These are phyloP conservation scores for Nephrotoma guestfalica DNA, from an alignment of 2,888 invertebrate genomes.

Conservation along the genomic window DNA sequence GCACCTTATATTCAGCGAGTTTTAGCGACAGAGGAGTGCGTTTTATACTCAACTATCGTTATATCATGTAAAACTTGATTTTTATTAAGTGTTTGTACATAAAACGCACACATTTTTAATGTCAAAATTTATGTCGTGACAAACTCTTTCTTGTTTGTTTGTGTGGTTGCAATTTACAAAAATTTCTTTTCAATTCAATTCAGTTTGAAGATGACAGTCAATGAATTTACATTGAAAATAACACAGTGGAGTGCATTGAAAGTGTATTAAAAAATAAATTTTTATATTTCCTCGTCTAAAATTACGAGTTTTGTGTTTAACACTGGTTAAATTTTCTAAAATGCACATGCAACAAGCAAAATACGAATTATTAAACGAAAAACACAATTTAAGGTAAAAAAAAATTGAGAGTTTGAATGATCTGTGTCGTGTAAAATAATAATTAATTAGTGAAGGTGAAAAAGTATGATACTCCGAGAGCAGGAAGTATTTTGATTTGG, in stretches of 20 bases:
- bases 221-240: background rate
- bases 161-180: background rate
- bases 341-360: slow-evolving; percentile 12
- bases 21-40: background rate
- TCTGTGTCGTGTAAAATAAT: background rate
- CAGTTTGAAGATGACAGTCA: background rate
- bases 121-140: background rate
- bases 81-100: background rate
- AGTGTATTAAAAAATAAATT: background rate
- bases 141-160: background rate
- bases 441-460: background rate
- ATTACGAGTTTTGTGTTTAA: background rate
- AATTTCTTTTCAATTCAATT: background rate
- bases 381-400: slow-evolving; percentile 6
- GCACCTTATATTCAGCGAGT: background rate
- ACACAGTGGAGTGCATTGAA: background rate
- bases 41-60: too few species aligned
- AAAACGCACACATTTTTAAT: background rate
- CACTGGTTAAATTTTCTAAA: background rate
- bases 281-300: background rate
- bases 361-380: slow-evolving; percentile 11
- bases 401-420: background rate
- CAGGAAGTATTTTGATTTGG: background rate
- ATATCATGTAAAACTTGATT: too few species aligned
- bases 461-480: background rate